Percentiles rank a stretch among this genome's conserved stretches.
phyloP scores from a whole-genome alignment of 2,888 invertebrate species.

The Papilio demoleus region DNA sequence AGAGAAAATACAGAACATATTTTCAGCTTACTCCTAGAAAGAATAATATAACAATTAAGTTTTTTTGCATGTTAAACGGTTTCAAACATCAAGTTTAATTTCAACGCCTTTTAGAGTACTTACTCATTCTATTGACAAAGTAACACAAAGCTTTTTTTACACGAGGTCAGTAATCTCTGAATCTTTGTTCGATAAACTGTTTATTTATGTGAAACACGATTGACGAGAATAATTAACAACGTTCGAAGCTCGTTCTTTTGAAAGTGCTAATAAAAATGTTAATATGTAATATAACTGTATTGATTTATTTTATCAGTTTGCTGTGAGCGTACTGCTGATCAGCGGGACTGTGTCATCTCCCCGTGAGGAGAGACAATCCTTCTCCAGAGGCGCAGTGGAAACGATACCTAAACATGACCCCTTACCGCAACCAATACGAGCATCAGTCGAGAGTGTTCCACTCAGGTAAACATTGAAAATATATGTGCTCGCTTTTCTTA shows the following conservation, averaged over 20 bases:
- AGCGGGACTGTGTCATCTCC: constrained; percentile 64
- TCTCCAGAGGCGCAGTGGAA: constrained; percentile 70
- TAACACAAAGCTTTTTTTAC: constrained; percentile 61
- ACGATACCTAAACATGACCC: constrained; percentile 72
- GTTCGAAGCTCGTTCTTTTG: constrained; percentile 42
- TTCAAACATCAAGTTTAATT: constrained; percentile 53
- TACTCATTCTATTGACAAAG: constrained; percentile 64
- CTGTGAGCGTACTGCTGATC: constrained; percentile 59
- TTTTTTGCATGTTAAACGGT: constrained; percentile 60
- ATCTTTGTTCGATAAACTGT: constrained; percentile 64
- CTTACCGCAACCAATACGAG: constrained; percentile 84
- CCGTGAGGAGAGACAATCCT: constrained; percentile 57
- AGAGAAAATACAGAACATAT: not conserved
- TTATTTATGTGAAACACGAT: constrained; percentile 63
- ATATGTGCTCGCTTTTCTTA: not conserved
- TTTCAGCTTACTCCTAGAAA: constrained; percentile 46
- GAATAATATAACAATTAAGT: constrained; percentile 48
- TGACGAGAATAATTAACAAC: constrained; percentile 54
- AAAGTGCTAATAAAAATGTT: constrained; percentile 8
- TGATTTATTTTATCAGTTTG: constrained; percentile 55
- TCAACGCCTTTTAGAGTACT: constrained; percentile 64
- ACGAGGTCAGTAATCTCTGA: constrained; percentile 67
- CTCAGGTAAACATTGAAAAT: constrained; percentile 60
- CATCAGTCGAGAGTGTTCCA: constrained; percentile 90
- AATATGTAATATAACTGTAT: constrained; percentile 11